Conservation (phyloP, 2,113 vertebrate genomes). For the Hucho hucho region DNA sequence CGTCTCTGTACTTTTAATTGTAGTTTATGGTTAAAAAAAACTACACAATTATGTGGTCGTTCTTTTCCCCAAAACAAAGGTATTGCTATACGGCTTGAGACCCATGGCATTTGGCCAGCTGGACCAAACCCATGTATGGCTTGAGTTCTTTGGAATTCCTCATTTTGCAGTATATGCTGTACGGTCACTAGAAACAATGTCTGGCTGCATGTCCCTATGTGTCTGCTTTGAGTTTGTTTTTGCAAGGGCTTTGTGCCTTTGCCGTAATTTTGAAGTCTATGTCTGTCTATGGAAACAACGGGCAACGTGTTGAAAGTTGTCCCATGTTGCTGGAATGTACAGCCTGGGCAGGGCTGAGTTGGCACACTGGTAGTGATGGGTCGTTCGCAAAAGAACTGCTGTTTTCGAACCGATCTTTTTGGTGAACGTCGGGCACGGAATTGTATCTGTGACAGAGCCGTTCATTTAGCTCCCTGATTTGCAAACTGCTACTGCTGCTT, state of each 20-base stretch:
- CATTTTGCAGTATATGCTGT: not conserved
- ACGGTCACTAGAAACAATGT: not conserved
- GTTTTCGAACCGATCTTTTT: no score
- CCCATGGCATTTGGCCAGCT: not conserved
- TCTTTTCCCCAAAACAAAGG: not conserved
- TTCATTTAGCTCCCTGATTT: no score
- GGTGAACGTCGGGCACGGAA: no score
- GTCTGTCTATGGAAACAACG: not conserved
- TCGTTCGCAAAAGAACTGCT: no score
- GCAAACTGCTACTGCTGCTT: no score
- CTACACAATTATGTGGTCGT: not conserved
- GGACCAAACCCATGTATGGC: not conserved
- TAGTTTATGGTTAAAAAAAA: not conserved
- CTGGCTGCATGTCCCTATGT: not conserved
- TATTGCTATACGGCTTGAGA: not conserved
- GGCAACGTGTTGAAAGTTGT: constrained; percentile 30
- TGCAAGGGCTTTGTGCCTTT: not conserved
- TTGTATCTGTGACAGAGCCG: no score
- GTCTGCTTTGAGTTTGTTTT: not conserved
- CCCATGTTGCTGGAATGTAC: constrained; percentile 12
- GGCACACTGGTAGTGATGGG: not conserved
- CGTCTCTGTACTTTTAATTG: not conserved
- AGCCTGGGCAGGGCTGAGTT: not conserved
- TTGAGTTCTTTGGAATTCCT: not conserved
- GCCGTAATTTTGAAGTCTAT: not conserved